phyloP scores from a whole-genome alignment of 2,113 vertebrate species.

The Neotragus moschatus region DNA sequence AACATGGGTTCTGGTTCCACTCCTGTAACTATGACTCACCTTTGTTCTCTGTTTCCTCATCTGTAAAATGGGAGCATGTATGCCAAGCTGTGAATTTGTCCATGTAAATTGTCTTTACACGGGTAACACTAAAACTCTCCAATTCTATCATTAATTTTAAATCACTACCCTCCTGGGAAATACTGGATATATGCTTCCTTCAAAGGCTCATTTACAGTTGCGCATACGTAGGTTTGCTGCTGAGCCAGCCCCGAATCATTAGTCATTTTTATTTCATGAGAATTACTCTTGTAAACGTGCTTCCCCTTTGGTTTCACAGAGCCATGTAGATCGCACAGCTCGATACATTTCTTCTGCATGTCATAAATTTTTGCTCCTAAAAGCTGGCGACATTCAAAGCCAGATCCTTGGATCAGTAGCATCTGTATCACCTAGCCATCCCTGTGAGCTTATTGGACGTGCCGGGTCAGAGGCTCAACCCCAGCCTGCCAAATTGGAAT shows the following conservation, averaged over 20 bases:
- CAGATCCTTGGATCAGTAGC: not conserved
- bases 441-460: not conserved
- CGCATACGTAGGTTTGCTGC: not conserved
- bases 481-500: not conserved
- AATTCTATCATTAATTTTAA: conserved; percentile 31
- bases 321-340: not conserved
- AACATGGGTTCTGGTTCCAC: not conserved
- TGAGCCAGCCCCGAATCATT: conserved; percentile 15
- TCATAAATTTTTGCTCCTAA: not conserved
- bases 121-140: not conserved
- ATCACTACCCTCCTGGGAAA: not conserved
- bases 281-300: conserved; percentile 54
- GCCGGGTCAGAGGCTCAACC: not conserved
- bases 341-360: not conserved
- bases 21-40: not conserved
- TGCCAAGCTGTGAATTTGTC: not conserved
- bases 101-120: not conserved
- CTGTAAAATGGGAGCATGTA: not conserved
- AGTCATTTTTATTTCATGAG: conserved; percentile 56
- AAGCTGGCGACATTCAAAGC: not conserved
- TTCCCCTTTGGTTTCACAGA: conserved; percentile 39
- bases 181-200: conserved; percentile 1
- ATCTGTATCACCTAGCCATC: too few species aligned
- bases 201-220: conserved; percentile 33
- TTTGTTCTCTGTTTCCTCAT: conserved; percentile 9